These are phyloP conservation scores for Mustelus asterias DNA, from an alignment of 2,113 vertebrate genomes.

Conservation along the genomic window DNA sequence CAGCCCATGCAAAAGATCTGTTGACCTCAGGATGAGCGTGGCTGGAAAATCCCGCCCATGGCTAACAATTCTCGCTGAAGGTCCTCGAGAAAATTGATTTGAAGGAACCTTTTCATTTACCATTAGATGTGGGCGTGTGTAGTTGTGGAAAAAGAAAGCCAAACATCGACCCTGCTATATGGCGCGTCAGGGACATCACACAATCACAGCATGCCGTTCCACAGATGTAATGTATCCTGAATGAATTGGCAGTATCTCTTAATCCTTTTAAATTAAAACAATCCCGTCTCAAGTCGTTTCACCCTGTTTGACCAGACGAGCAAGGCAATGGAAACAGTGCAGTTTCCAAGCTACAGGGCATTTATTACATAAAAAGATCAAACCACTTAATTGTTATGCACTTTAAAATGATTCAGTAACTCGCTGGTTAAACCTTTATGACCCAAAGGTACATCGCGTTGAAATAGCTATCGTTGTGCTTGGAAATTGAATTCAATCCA, in stretches of 20 bases:
- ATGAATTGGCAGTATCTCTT: neutral
- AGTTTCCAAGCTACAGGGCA: conserved; percentile 2
- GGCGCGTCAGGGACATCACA: neutral
- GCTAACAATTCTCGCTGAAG: neutral
- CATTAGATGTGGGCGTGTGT: neutral
- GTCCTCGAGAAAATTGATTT: neutral
- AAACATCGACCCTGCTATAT: neutral
- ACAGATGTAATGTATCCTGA: neutral
- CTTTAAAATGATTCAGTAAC: conserved; percentile 35
- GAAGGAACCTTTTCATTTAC: neutral
- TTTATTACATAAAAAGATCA: conserved; percentile 30
- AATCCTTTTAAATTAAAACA: neutral
- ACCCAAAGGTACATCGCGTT: conserved; percentile 32
- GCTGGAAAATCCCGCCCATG: no score
- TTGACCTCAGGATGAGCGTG: no score
- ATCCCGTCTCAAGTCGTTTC: neutral
- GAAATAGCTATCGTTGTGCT: conserved; percentile 24
- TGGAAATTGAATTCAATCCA: conserved; percentile 35
- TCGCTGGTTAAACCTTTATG: conserved; percentile 34
- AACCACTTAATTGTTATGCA: conserved; percentile 31
- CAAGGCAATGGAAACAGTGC: neutral
- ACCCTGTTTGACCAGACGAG: neutral
- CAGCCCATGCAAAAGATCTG: no score
- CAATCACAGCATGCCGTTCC: neutral
- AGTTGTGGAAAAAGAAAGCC: neutral